Evolutionary conservation across 1,140 invertebrate genomes (phyloP).

Genomic region (Ceratitis capitata): DNA sequence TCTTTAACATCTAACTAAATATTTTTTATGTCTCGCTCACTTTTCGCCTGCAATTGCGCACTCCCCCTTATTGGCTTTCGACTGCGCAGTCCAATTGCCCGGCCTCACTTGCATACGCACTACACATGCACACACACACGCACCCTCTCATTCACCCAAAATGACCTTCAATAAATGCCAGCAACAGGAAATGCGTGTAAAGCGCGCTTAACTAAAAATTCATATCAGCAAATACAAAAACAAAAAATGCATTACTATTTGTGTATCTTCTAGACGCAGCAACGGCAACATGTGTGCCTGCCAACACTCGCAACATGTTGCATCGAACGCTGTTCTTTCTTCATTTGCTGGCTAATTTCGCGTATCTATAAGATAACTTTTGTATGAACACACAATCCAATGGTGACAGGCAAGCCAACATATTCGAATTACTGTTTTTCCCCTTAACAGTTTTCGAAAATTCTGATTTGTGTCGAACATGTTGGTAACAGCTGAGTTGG

Average conservation of each 20-base stretch:
- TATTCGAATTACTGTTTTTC: neutral
- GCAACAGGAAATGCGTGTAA: conserved; percentile 25
- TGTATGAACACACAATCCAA: neutral
- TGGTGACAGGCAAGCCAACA: neutral
- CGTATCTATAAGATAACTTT: neutral
- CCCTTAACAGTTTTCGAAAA: neutral
- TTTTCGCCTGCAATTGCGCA: neutral
- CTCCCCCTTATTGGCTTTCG: neutral
- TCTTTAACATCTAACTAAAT: neutral
- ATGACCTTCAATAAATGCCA: conserved; percentile 33
- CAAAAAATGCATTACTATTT: neutral
- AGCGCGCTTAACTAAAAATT: neutral
- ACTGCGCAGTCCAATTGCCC: neutral
- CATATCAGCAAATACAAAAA: neutral
- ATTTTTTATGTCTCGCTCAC: too few relatives aligned
- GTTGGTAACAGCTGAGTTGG: neutral
- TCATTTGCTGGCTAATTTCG: neutral
- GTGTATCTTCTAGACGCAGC: neutral
- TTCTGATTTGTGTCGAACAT: neutral
- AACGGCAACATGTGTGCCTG: neutral
- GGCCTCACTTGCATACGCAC: neutral
- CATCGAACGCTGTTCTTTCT: neutral
- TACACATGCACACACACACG: neutral
- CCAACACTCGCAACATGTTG: neutral
- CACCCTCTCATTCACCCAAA: conserved; percentile 2